Evolutionary conservation across 2,888 invertebrate genomes (phyloP), one percentile per base, ranked within the genome.

Genomic region (Microchrysa polita): DNA sequence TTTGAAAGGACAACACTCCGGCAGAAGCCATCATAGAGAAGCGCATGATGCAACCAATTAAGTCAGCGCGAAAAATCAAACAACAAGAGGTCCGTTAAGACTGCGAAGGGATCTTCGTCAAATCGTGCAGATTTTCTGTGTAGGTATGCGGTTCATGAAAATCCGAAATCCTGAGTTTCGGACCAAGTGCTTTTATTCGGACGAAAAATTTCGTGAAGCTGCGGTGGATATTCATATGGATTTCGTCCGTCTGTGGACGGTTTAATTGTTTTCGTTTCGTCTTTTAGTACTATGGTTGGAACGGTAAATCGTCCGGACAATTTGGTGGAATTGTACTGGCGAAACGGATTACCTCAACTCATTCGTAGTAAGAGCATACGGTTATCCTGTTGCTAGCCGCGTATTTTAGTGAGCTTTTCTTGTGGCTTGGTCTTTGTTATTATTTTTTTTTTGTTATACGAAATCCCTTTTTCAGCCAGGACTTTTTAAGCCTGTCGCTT

Each of bases 261-360:
- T 18, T 69, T 69, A 40, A 69, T 69, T 69, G 57, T 57, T 34
- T 57, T 69, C n/a, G n/a, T n/a, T n/a, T n/a, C 40, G 40, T 69
- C 52, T 55, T 69, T 55, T 20, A 69, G 14, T 20, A 18, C 57
- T 34, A 7, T 34, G 7, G 7, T 34, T 2, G 7, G 7, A 34
- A 34, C 27, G 27, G 27, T 18, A 16, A 22, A 42, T 5, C 23
- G 48, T 9, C 44, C 48, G 18, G 55, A 16, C n/a, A n/a, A n/a
- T n/a, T n/a, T n/a, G n/a, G n/a, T 12, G 5, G 44, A 22, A 53
- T 23, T 5, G 14, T 18, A 53, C n/a, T n/a, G n/a, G n/a, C 60
- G 18, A 57, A 48, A 44, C 55, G 18, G 48, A 65, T 34, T 27
- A 57, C 44, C 40, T 1, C 69, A 57, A 40, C n/a, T 40, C 69